phyloP scores from a whole-genome alignment of 2,113 vertebrate genomes.

The Etia nguti region DNA sequence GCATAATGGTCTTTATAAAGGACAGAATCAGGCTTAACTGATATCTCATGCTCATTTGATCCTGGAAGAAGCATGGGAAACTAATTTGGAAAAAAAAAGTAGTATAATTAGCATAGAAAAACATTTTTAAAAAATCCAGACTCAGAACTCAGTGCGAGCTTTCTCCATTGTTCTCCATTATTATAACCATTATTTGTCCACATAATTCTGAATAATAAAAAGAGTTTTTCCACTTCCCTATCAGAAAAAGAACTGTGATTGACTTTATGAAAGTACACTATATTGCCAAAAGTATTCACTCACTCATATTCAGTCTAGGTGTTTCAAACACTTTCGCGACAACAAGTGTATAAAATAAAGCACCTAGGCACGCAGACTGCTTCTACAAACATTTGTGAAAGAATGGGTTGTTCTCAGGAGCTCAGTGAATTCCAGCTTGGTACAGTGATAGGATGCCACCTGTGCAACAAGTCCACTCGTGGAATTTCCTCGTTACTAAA shows the following conservation, averaged over 20 bases:
- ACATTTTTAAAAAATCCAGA: not conserved
- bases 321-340: not conserved
- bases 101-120: slow-evolving; percentile 4
- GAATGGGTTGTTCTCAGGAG: not conserved
- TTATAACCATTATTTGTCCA: not conserved
- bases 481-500: not conserved
- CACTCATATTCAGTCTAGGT: not conserved
- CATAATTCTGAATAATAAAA: not conserved
- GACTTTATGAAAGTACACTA: not conserved
- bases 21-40: not conserved
- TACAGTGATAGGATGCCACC: not conserved
- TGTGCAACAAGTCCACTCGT: not conserved
- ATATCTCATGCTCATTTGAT: not conserved
- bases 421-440: not conserved
- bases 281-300: not conserved
- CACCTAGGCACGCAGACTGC: not conserved
- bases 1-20: not conserved
- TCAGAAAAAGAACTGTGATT: not conserved
- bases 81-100: not conserved
- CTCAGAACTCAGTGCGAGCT: not conserved
- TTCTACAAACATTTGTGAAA: not conserved
- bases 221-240: not conserved
- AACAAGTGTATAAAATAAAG: not conserved
- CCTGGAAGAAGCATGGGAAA: not conserved
- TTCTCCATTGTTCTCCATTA: not conserved